Conservation (phyloP, 1,140 invertebrate genomes). For the Drosophila chauvacae region DNA sequence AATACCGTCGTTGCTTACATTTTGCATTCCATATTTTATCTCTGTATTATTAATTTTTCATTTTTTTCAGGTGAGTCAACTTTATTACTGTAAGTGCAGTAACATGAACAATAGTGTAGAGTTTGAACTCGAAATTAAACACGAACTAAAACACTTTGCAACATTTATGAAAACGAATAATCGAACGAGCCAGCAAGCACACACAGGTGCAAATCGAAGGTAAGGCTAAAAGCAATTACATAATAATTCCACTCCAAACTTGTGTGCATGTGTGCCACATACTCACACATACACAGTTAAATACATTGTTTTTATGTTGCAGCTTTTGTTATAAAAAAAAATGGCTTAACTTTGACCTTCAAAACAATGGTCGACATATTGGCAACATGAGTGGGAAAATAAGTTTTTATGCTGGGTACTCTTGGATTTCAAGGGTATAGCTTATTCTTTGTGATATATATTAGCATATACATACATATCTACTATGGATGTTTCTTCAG, state of each 20-base stretch:
- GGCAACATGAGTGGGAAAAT: not conserved
- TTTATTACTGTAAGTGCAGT: no score
- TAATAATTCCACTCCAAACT: constrained; percentile 1
- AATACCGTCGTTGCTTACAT: not conserved
- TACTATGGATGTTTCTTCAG: not conserved
- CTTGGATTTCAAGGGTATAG: not conserved
- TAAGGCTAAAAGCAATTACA: not conserved
- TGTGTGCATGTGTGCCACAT: not conserved
- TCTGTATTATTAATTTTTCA: no score
- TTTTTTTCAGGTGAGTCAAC: no score
- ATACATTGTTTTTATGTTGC: constrained; percentile 1
- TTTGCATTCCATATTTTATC: not conserved
- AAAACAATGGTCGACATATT: not conserved
- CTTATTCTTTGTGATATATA: not conserved
- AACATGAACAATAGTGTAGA: no score
- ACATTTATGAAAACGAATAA: not conserved
- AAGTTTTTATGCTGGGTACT: not conserved
- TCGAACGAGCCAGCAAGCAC: not conserved
- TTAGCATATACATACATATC: no score
- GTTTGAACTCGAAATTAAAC: no score
- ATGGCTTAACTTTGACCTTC: not conserved
- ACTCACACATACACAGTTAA: not conserved
- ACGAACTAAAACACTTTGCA: not conserved
- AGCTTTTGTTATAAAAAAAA: not conserved
- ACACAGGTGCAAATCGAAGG: not conserved